Conservation (phyloP, 2,797 vertebrate species). For the Cetoscarus ocellatus region DNA sequence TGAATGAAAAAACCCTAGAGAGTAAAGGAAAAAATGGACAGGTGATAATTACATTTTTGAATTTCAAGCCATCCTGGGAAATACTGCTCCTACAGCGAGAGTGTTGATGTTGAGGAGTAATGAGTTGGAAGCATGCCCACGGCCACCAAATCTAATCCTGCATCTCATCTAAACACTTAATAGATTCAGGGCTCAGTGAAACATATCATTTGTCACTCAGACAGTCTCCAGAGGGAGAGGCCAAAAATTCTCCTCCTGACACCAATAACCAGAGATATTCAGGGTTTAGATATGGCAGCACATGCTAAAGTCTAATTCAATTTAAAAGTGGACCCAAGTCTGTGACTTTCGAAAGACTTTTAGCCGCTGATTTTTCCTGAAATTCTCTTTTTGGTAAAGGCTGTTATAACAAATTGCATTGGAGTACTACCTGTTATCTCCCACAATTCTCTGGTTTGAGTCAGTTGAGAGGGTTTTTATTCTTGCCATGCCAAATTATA, state of each 20-base stretch:
- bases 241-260: constrained; percentile 56
- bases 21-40: constrained; percentile 53
- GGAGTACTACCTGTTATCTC: too few species aligned
- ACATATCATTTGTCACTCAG: constrained; percentile 69
- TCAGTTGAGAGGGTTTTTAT: too few species aligned
- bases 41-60: constrained; percentile 81
- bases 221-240: constrained; percentile 59
- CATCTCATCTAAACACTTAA: constrained; percentile 76
- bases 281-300: constrained; percentile 7
- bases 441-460: too few species aligned
- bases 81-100: constrained; percentile 55
- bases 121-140: constrained; percentile 77
- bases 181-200: constrained; percentile 72
- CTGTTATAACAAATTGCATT: too few species aligned
- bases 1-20: constrained; percentile 41
- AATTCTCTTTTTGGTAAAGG: too few species aligned
- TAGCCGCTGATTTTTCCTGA: too few species aligned
- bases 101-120: constrained; percentile 74
- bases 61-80: constrained; percentile 71
- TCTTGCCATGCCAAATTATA: too few species aligned
- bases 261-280: constrained; percentile 31
- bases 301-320: constrained; percentile 5
- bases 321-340: background rate
- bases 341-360: background rate
- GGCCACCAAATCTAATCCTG: constrained; percentile 74